phyloP scores from a whole-genome alignment of 2,113 vertebrate genomes.

The Synodontis membranacea region DNA sequence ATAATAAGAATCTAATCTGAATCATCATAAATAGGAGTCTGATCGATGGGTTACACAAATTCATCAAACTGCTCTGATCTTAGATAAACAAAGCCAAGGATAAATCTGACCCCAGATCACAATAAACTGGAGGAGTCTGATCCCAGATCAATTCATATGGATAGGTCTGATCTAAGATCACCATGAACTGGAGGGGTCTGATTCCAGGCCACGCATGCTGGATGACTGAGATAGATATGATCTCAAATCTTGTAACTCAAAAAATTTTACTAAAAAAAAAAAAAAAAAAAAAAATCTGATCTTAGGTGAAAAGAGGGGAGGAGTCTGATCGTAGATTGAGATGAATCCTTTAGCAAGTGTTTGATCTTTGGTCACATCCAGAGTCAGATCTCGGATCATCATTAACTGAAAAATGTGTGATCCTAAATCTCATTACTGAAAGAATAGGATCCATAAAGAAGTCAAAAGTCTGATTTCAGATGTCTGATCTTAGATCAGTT shows the following conservation, averaged over 20 bases:
- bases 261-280: no score
- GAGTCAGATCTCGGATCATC: not conserved
- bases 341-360: no score
- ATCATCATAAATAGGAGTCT: not conserved
- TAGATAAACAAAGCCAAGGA: not conserved
- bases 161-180: not conserved
- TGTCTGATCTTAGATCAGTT: not conserved
- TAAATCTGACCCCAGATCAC: not conserved
- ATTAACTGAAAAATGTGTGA: not conserved
- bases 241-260: not conserved
- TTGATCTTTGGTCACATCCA: not conserved
- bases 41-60: not conserved
- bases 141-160: no score
- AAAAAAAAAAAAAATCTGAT: not conserved
- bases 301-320: not conserved
- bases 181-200: not conserved
- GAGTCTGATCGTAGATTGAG: not conserved
- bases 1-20: not conserved
- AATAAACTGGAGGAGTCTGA: not conserved
- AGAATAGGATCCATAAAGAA: not conserved
- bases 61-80: not conserved
- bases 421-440: not conserved
- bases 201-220: not conserved
- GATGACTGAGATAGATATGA: not conserved
- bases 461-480: not conserved